Base-by-base conservation (phyloP, 1,140 invertebrate species). In the Arion vulgaris region DNA sequence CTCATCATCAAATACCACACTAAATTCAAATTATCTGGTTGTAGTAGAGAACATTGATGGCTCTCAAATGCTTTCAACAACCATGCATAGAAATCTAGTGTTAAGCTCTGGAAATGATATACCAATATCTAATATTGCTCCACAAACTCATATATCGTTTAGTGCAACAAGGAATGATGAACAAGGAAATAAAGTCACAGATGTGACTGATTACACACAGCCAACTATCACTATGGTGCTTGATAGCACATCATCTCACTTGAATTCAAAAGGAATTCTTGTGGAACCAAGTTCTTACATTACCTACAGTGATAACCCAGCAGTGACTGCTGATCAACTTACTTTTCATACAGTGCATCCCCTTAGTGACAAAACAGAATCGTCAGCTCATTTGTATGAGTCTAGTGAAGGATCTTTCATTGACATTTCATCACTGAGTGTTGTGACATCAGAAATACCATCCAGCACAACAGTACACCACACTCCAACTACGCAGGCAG, bases 11-110 rank as follows among this genome's bases (percentile, higher is more conserved):
- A 28, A 66, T 66, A 34, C 62, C 17, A 32, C 71, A 39, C 26
- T 76, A 26, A 53, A 34, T 49, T 76, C 74, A 39, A 57, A 76
- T 53, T 76, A 76, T n/a, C 45, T 51, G 51, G 74, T 76, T 53
- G 41, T 76, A 5, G 74, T 76, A 23, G 74, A 76, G 45, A 53
- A 53, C 36, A 45, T 49, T 32, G 74, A 76, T 76, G 76, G 57
- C 34, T 66, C 51, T 62, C 57, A 79, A 5, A 41, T 79, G 34
- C 17, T 79, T 36, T 79, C 76, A 1, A 66, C 38, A 4, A 36
- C 45, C 4, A 62, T 79, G n/a, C 28, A 39, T 19, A 38, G 76
- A 34, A 79, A 66, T 28, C 32, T 79, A 13, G 28, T 68, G 17
- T 23, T 39, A 26, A 68, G 36, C 38, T 1, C 36, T 26, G 57